These are phyloP conservation scores for Parasteatoda lunata DNA, from an alignment of 2,888 invertebrate genomes.

Conservation along the genomic window DNA sequence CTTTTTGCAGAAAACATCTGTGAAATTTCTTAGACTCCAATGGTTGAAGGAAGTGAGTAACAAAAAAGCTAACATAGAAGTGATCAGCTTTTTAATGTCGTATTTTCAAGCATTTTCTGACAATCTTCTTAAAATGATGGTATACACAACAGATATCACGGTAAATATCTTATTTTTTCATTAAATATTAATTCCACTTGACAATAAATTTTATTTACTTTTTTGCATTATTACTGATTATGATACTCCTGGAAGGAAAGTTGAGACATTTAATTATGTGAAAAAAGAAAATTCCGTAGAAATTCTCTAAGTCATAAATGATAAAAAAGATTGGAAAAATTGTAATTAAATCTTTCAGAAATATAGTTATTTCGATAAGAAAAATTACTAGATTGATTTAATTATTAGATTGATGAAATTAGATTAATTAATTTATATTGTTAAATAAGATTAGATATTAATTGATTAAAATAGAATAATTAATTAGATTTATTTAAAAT, in stretches of 20 bases:
- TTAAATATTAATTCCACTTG: neutral
- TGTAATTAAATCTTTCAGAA: neutral
- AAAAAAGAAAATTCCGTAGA: too few relatives aligned
- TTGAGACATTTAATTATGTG: neutral
- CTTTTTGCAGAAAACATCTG: slow-evolving; percentile 73
- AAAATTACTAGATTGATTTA: too few relatives aligned
- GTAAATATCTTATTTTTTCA: slow-evolving; percentile 80
- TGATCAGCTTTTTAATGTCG: slow-evolving; percentile 88
- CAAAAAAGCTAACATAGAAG: slow-evolving; percentile 82
- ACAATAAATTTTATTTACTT: too few relatives aligned
- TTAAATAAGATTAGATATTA: too few relatives aligned
- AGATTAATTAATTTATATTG: too few relatives aligned
- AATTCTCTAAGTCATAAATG: neutral
- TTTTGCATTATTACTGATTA: neutral
- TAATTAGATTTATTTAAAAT: too few relatives aligned
- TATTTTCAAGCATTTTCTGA: slow-evolving; percentile 86
- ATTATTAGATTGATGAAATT: too few relatives aligned
- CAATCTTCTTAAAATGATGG: slow-evolving; percentile 83
- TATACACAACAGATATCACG: slow-evolving; percentile 88
- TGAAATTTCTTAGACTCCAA: slow-evolving; percentile 84
- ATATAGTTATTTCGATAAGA: neutral
- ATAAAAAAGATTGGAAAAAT: neutral
- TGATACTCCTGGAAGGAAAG: too few relatives aligned
- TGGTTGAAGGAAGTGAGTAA: slow-evolving; percentile 89
- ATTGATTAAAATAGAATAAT: too few relatives aligned